phyloP scores from a whole-genome alignment of 2,888 invertebrate species.

The Apantesis nais region DNA sequence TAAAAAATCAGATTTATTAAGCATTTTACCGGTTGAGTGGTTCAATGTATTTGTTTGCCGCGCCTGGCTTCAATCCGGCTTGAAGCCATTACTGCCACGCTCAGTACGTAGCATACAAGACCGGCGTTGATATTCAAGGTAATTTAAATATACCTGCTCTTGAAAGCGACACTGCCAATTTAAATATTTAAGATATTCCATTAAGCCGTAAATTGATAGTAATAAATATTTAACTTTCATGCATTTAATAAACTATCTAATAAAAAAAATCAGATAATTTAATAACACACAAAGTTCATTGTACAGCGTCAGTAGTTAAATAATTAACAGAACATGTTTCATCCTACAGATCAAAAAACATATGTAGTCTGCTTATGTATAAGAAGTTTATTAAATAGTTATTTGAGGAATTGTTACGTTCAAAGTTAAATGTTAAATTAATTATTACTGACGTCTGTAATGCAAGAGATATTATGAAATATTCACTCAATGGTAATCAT shows the following conservation, averaged over 20 bases:
- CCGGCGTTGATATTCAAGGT: slow-evolving; percentile 17
- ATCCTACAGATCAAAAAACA: too few species aligned
- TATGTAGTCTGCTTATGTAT: too few species aligned
- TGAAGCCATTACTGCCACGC: slow-evolving; percentile 41
- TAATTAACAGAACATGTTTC: too few species aligned
- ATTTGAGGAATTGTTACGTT: too few species aligned
- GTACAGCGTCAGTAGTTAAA: too few species aligned
- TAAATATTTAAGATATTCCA: slow-evolving; percentile 11
- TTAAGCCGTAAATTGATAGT: slow-evolving; percentile 14
- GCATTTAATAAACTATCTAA: background rate
- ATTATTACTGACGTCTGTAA: too few species aligned
- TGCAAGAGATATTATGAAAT: too few species aligned
- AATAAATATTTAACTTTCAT: background rate
- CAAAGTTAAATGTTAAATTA: too few species aligned
- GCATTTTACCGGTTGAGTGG: slow-evolving; percentile 32
- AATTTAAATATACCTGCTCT: slow-evolving; percentile 28
- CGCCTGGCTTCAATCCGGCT: slow-evolving; percentile 46
- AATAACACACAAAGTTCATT: too few species aligned
- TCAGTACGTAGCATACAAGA: slow-evolving; percentile 18
- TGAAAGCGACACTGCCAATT: slow-evolving; percentile 4
- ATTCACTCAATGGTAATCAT: too few species aligned
- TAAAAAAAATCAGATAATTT: too few species aligned
- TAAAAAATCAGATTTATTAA: slow-evolving; percentile 49
- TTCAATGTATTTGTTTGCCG: slow-evolving; percentile 44
- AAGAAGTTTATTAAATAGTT: too few species aligned